Evolutionary conservation across 2,113 vertebrate genomes (phyloP).

Genomic region (human (Homo sapiens)): GRCh38 chr6:19025001-19025500

Average conservation of each 20-base stretch:
- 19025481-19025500: background rate
- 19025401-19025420: background rate
- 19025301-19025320: background rate
- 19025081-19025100: background rate
- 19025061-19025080: background rate
- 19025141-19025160: background rate
- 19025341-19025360: background rate
- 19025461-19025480: background rate
- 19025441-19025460: background rate
- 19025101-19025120: background rate
- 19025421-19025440: background rate
- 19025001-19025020: background rate
- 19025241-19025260: background rate
- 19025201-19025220: background rate
- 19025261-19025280: background rate
- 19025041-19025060: background rate
- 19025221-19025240: background rate
- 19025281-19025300: background rate
- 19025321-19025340: background rate
- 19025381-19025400: background rate
- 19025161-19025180: constrained; percentile 13
- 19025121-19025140: background rate
- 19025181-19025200: background rate
- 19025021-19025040: background rate
- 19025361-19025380: background rate